Percentiles rank a stretch among this genome's conserved stretches.
Conservation (phyloP, 92 coral and sea anemone species). For the Epizoanthus rinbou region DNA sequence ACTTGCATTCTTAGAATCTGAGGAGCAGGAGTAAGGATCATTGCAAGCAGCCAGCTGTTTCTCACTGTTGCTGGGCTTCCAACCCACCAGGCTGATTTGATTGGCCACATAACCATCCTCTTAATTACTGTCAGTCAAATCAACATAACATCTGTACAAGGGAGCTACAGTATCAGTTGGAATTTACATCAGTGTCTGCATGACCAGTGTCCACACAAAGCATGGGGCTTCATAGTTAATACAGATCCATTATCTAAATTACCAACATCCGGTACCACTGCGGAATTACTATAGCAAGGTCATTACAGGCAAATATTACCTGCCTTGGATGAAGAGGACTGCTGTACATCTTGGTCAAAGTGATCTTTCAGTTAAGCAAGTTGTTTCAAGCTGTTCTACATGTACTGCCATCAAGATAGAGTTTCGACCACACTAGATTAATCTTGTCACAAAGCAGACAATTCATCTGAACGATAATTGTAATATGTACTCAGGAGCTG, state of each 20-base stretch:
- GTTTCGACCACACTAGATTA: no score
- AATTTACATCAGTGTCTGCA: background rate
- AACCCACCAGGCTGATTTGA: background rate
- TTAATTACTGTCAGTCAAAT: conserved; percentile 11
- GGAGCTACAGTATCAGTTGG: background rate
- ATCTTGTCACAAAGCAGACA: no score
- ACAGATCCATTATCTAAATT: background rate
- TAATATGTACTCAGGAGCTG: no score
- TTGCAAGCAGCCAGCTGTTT: background rate
- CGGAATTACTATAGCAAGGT: background rate
- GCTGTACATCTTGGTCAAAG: background rate
- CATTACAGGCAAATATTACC: background rate
- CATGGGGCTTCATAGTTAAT: conserved; percentile 2
- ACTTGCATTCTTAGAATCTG: conserved; percentile 71
- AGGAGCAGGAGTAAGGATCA: conserved; percentile 35
- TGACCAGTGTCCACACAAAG: background rate
- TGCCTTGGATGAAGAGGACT: background rate
- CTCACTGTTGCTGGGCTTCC: background rate
- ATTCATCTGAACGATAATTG: no score
- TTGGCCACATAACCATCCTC: conserved; percentile 14
- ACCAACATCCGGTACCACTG: background rate
- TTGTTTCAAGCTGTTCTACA: no score
- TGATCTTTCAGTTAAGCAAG: no score
- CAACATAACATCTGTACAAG: background rate
- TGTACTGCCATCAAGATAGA: no score